phyloP scores from a whole-genome alignment of 2,113 vertebrate genomes.

The Mesitornis unicolor region DNA sequence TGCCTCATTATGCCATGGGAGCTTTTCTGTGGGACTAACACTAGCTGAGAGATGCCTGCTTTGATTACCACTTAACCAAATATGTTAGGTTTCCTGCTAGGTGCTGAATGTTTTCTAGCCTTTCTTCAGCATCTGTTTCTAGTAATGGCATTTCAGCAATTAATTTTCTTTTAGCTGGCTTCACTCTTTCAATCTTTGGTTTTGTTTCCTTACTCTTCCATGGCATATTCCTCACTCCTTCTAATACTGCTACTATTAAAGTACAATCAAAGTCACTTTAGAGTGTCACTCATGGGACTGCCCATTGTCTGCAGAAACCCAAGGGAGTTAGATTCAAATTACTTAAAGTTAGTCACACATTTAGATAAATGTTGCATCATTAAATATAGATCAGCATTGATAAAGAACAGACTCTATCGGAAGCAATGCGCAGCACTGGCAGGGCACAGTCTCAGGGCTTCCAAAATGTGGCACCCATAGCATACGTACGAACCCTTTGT shows the following conservation, averaged over 20 bases:
- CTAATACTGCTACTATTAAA: neutral
- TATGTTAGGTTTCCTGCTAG: neutral
- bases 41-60: neutral
- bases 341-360: neutral
- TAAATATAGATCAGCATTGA: too few relatives aligned
- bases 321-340: neutral
- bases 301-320: neutral
- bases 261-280: neutral
- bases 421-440: fast-evolving
- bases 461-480: neutral
- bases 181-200: neutral
- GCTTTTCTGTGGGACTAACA: neutral
- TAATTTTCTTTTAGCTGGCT: neutral
- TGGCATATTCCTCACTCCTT: neutral
- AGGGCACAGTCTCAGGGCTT: neutral
- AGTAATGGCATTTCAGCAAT: neutral
- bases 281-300: neutral
- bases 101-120: neutral
- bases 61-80: neutral
- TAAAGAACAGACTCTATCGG: neutral
- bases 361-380: too few relatives aligned
- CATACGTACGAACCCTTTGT: neutral
- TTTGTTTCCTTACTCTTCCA: neutral
- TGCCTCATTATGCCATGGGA: neutral
- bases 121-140: neutral